phyloP scores from a whole-genome alignment of 2,888 invertebrate genomes.

The Caenorhabditis angaria region DNA sequence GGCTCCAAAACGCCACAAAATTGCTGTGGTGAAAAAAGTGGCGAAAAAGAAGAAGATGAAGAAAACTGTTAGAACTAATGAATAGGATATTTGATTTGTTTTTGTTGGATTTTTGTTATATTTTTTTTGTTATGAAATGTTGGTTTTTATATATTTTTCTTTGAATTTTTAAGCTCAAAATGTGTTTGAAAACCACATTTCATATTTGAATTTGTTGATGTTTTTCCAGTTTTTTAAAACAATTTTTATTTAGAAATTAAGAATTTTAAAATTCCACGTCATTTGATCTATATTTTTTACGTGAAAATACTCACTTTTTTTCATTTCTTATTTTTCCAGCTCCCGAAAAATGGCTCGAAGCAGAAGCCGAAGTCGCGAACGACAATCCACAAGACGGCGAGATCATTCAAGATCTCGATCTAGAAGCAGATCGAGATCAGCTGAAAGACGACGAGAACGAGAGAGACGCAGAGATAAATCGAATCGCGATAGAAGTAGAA shows the following conservation, averaged over 20 bases:
- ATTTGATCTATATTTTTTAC: no score
- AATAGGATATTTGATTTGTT: constrained; percentile 13
- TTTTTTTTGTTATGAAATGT: constrained; percentile 7
- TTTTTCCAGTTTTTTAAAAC: not conserved
- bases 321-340: not conserved
- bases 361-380: constrained; percentile 37
- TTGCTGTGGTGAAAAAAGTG: constrained; percentile 46
- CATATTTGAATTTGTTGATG: not conserved
- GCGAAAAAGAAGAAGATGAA: constrained; percentile 31
- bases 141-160: constrained; percentile 8
- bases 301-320: not conserved
- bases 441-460: constrained; percentile 5
- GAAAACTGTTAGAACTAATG: no score
- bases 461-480: constrained; percentile 1
- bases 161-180: constrained; percentile 1
- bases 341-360: constrained; percentile 3
- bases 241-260: not conserved
- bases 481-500: constrained; percentile 25
- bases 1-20: constrained; percentile 57
- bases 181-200: not conserved
- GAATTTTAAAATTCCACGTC: not conserved
- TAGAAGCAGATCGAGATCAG: no score
- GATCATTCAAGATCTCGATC: not conserved
- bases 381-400: constrained; percentile 15
- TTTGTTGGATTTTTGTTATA: constrained; percentile 10